Percentiles rank a stretch among this genome's conserved stretches.
phyloP scores from a whole-genome alignment of 2,888 invertebrate species.

The Habroteleia sp. region DNA sequence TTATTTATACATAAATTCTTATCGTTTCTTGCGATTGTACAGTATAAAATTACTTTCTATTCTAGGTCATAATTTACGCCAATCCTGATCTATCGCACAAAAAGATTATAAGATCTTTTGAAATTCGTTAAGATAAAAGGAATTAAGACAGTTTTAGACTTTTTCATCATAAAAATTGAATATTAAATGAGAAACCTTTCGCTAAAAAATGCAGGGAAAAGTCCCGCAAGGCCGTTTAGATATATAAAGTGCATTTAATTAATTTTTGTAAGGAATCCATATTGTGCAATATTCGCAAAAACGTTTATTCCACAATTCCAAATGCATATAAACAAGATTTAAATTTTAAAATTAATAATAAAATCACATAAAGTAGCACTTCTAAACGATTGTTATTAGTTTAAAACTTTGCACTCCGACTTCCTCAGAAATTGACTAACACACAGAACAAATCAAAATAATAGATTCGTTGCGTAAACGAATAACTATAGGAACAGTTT shows the following conservation, averaged over 20 bases:
- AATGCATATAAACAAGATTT: background rate
- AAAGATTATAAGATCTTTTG: conserved; percentile 30
- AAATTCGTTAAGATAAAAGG: conserved; percentile 20
- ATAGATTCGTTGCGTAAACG: conserved; percentile 46
- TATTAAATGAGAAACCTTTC: conserved; percentile 40
- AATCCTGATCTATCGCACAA: conserved; percentile 40
- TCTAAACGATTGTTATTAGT: too few species aligned
- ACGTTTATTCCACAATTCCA: background rate
- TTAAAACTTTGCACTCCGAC: conserved; percentile 15
- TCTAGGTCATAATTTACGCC: conserved; percentile 56
- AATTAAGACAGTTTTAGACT: conserved; percentile 24
- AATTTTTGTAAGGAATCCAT: conserved; percentile 16
- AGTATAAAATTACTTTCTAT: conserved; percentile 28
- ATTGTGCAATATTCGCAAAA: background rate
- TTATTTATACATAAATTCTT: conserved; percentile 43
- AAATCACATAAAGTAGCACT: background rate
- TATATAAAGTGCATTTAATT: conserved; percentile 17
- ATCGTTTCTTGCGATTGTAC: conserved; percentile 59
- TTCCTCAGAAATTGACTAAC: conserved; percentile 31
- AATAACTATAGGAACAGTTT: conserved; percentile 60
- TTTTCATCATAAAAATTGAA: conserved; percentile 13
- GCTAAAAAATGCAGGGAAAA: conserved; percentile 29
- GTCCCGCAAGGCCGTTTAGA: conserved; percentile 47
- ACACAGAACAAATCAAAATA: conserved; percentile 27
- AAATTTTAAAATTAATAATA: too few species aligned